A percentile compares a stretch with the other conserved stretches of the same genome.
Evolutionary conservation across 2,888 invertebrate species (phyloP).

Genomic region (Diploptera punctata): DNA sequence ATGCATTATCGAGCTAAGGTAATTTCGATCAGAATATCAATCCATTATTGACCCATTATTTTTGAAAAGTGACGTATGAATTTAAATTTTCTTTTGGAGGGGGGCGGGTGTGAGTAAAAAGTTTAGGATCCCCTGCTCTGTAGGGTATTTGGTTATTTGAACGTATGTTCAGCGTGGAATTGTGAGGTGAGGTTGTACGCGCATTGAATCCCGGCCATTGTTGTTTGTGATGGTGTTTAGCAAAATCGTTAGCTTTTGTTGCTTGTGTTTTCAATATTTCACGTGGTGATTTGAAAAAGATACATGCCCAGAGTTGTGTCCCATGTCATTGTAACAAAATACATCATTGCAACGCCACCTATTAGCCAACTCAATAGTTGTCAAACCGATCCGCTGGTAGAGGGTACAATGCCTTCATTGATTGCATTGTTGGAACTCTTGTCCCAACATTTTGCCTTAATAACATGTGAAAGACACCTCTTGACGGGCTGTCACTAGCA

Average conservation of each 20-base stretch:
- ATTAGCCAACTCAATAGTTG: slow-evolving; percentile 22
- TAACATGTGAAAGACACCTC: slow-evolving; percentile 22
- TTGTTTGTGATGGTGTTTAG: too few relatives aligned
- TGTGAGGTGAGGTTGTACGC: too few relatives aligned
- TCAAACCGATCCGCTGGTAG: slow-evolving; percentile 7
- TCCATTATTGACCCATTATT: too few relatives aligned
- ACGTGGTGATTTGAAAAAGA: background rate
- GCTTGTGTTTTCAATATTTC: slow-evolving; percentile 13
- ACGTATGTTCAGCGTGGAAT: too few relatives aligned
- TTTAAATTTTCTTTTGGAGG: too few relatives aligned
- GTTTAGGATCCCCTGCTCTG: too few relatives aligned
- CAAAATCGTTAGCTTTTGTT: background rate
- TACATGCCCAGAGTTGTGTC: background rate
- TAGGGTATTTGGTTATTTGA: too few relatives aligned
- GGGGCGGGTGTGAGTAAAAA: too few relatives aligned
- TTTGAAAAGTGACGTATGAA: too few relatives aligned
- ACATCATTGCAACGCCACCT: slow-evolving; percentile 14
- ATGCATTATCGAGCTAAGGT: too few relatives aligned
- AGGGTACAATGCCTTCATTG: slow-evolving; percentile 18
- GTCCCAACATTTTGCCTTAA: background rate
- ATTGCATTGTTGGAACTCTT: slow-evolving; percentile 7
- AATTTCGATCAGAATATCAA: too few relatives aligned
- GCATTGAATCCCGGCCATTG: too few relatives aligned
- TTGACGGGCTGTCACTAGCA: slow-evolving; percentile 14
- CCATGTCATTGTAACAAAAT: background rate